A percentile compares a stretch with the other conserved stretches of the same genome.
Conservation (phyloP, 1,140 invertebrate genomes). For the Listronotus oregonensis region DNA sequence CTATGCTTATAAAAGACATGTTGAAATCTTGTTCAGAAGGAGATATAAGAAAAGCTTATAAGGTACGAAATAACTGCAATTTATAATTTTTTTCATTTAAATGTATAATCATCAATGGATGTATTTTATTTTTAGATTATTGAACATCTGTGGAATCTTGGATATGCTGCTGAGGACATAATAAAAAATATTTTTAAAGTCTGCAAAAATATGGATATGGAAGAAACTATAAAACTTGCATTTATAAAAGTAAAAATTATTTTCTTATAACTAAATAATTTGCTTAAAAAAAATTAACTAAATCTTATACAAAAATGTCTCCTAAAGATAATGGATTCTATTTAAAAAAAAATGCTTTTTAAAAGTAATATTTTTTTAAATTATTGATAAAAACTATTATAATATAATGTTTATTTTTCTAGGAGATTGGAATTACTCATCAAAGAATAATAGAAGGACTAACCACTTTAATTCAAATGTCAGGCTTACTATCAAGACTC, state of each 20-base stretch:
- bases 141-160: constrained; percentile 86
- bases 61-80: constrained; percentile 58
- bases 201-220: constrained; percentile 82
- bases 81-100: background rate
- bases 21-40: constrained; percentile 80
- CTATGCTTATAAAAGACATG: constrained; percentile 91
- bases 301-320: no score
- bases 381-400: constrained; percentile 4
- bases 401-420: constrained; percentile 51
- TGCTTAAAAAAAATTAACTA: no score
- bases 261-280: background rate
- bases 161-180: constrained; percentile 96
- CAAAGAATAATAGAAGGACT: constrained; percentile 89
- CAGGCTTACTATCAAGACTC: constrained; percentile 82
- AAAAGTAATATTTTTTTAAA: no score
- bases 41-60: constrained; percentile 87
- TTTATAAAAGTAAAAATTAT: constrained; percentile 75
- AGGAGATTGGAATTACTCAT: constrained; percentile 93
- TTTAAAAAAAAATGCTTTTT: no score
- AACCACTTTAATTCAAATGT: constrained; percentile 85
- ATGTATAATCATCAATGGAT: background rate
- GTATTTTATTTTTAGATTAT: constrained; percentile 66
- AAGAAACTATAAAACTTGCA: constrained; percentile 82
- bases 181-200: constrained; percentile 94
- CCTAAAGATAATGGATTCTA: no score